Evolutionary conservation across 2,113 vertebrate species (phyloP).

Genomic region (Odocoileus virginianus): DNA sequence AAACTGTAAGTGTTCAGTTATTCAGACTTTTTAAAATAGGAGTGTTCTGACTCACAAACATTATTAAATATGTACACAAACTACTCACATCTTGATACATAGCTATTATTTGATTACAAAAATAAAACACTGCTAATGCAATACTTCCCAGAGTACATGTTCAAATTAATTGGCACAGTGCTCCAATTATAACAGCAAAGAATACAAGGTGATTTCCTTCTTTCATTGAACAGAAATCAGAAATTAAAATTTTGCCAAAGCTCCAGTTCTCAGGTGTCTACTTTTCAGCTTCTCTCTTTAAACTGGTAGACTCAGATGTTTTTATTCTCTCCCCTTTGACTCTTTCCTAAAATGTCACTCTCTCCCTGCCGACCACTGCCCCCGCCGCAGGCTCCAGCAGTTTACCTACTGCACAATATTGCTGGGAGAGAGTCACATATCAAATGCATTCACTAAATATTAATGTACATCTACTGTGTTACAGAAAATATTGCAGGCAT

Average conservation of each 20-base stretch:
- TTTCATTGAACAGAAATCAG: neutral
- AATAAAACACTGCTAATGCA: conserved; percentile 54
- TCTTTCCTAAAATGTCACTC: neutral
- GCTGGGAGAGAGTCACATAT: neutral
- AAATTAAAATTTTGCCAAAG: conserved; percentile 19
- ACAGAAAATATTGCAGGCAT: neutral
- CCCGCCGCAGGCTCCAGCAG: neutral
- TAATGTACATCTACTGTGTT: neutral
- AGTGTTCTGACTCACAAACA: conserved; percentile 38
- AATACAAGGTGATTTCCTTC: neutral
- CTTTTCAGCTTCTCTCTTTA: neutral
- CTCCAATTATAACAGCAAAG: conserved; percentile 15
- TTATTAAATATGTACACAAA: conserved; percentile 43
- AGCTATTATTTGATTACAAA: conserved; percentile 53
- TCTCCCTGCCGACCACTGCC: accelerated
- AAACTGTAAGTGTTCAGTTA: conserved; percentile 17
- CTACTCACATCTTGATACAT: neutral
- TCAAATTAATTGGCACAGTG: neutral
- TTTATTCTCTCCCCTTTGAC: neutral
- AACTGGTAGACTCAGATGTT: neutral
- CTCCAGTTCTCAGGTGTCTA: neutral
- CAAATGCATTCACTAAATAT: neutral
- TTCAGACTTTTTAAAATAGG: conserved; percentile 2
- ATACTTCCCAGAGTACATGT: conserved; percentile 10
- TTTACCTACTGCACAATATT: neutral